Evolutionary conservation across 2,888 invertebrate species (phyloP), one percentile per base, ranked within the genome.

Genomic region (Hemistola chrysoprasaria): DNA sequence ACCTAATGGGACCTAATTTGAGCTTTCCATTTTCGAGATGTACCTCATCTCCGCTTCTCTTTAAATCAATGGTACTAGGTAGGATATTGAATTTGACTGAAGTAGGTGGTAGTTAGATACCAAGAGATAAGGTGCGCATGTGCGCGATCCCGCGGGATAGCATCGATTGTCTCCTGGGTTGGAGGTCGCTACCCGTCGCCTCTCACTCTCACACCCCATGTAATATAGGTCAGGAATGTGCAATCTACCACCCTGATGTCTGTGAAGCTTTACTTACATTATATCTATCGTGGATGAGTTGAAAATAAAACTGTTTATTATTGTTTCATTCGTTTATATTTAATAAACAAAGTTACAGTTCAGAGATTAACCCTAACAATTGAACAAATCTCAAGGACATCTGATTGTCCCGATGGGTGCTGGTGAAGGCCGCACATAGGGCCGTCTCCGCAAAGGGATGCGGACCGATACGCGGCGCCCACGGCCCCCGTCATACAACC

Each of bases 331-430:
- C 82, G 82, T 90, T 89, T 88, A 89, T 89, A 90, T 90, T 90
- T 87, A 87, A 87, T 90, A 88, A 89, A 88, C 83, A 89, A 89
- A 87, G 78, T 88, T 44, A 88, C 89, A 90, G 88, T 90, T 87
- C 90, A 90, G 88, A 88, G 83, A 74, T 86, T 86, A 86, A 80
- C 81, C 82, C 79, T 87, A 87, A 86, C 84, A 85, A 86, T 87
- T 87, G 85, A 86, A 87, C 84, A 86, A 84, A 83, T 84, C 59
- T 77, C 69, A 65, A 72, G 76, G 80, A 82, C 79, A 68, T 72
- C 65, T 67, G 59, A 61, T 65, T 65, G 76, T 78, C 80, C 79
- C 74, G 62, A 69, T 65, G 54, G 65, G 61, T 65, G 65, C 73
- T 68, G 68, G 46, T 50, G 66, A 71, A 69, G 56, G 72, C 66